Evolutionary conservation across 2,888 invertebrate species (phyloP).

Genomic region (Trachelus stipa): DNA sequence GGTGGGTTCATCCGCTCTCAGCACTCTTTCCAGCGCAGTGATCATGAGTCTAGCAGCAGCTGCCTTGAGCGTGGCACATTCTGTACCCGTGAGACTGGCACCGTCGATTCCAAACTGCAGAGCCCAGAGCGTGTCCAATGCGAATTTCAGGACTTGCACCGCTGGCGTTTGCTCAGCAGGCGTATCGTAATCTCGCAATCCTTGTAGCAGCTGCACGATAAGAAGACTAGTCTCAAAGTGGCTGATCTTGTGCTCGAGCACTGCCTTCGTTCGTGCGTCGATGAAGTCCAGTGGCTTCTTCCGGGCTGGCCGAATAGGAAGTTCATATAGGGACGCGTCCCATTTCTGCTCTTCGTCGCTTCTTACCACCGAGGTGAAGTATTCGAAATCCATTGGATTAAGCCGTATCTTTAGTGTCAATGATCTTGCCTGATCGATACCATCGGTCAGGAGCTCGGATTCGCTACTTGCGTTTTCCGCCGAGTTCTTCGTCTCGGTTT

Average conservation of each 20-base stretch:
- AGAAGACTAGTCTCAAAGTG: constrained; percentile 72
- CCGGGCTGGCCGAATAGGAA: constrained; percentile 62
- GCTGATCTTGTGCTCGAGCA: constrained; percentile 69
- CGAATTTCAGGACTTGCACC: constrained; percentile 73
- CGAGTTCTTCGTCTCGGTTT: constrained; percentile 22
- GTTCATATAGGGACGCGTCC: constrained; percentile 63
- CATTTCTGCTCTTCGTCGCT: constrained; percentile 68
- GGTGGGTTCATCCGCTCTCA: constrained; percentile 70
- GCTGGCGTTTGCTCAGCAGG: constrained; percentile 70
- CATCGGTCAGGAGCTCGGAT: constrained; percentile 59
- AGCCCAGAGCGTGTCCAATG: constrained; percentile 72
- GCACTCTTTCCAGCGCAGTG: constrained; percentile 71
- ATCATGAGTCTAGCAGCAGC: constrained; percentile 72
- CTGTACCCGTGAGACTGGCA: constrained; percentile 58
- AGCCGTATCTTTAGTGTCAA: constrained; percentile 70
- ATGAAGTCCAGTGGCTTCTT: constrained; percentile 71
- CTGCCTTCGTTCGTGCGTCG: constrained; percentile 69
- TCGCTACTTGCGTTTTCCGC: constrained; percentile 52
- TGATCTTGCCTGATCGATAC: constrained; percentile 70
- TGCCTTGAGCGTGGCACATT: constrained; percentile 69
- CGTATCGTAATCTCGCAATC: constrained; percentile 69
- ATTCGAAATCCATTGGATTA: constrained; percentile 74
- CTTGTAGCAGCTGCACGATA: constrained; percentile 71
- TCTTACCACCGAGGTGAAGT: constrained; percentile 70
- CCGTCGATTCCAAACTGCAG: constrained; percentile 72